Evolutionary conservation across 1,140 invertebrate species (phyloP), one percentile per base, ranked within the genome.

Genomic region (Bombus waltoni): DNA sequence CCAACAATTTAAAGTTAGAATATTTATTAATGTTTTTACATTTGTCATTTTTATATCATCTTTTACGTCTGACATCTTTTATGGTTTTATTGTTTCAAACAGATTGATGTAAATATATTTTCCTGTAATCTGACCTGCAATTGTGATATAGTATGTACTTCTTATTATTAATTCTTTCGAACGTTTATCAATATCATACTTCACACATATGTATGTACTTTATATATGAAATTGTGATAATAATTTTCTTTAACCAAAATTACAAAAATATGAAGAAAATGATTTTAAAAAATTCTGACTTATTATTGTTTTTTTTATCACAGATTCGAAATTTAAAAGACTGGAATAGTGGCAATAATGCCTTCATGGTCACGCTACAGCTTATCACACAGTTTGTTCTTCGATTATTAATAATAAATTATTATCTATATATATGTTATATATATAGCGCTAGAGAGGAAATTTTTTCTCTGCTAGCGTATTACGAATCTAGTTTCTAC

Each of bases 1-100:
- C 96, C 96, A 97, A 85, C 96, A 97, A 91, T 97, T 97, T 47
- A 97, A 91, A 22, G 96, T 96, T 79, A 96, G 87, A 47, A 96
- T 82, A 87, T 92, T 95, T 44, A 95, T 88, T 72, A n/a, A 83
- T 59, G 89, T 74, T 73, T 92, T 53, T 53, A 53, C 47, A 53
- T 53, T 53, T 53, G 47, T 53, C 47, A 53, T 53, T 6, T 53
- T 8, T 53, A 53, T 53, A 22, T 53, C 47, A 53, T 22, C 47
- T 53, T 53, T 53, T 53, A 53, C 91, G 42, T 86, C 86, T n/a
- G 82, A 15, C 93, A 93, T 93, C 4, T 35, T 90, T 75, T 35
- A 79, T 38, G 9, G 28, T n/a, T 4, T 53, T 38, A 25, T 66
- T 83, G 15, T 5, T 18, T 15, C 22, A n/a, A 73, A 59, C 9